Evolutionary conservation across 2,113 vertebrate species (phyloP).

Genomic region (Cyprinus carpio): DNA sequence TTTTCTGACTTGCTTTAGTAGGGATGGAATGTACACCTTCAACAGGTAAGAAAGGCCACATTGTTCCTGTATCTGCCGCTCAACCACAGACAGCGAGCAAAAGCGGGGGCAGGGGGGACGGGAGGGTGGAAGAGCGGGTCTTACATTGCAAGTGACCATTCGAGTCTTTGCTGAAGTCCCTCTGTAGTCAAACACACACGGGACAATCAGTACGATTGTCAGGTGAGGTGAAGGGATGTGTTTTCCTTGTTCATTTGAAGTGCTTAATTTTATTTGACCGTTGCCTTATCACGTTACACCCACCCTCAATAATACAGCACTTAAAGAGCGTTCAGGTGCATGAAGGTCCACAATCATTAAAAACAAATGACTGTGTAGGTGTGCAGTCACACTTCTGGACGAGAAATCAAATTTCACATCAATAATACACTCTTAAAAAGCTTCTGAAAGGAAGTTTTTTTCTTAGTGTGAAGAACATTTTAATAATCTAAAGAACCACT

Average conservation of each 20-base stretch:
- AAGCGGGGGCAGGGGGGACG: slow-evolving; percentile 52
- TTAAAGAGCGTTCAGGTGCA: slow-evolving; percentile 51
- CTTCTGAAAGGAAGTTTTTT: too few relatives aligned
- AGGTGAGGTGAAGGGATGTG: not conserved
- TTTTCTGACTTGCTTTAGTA: slow-evolving; percentile 73
- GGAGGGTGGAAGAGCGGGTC: slow-evolving; percentile 74
- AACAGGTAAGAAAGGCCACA: slow-evolving; percentile 82
- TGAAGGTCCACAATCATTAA: slow-evolving; percentile 42
- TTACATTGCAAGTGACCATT: slow-evolving; percentile 80
- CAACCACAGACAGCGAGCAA: slow-evolving; percentile 68
- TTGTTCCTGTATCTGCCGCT: slow-evolving; percentile 79
- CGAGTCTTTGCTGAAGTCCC: slow-evolving; percentile 63
- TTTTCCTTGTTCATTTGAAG: slow-evolving; percentile 30
- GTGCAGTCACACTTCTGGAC: too few relatives aligned
- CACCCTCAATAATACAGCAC: slow-evolving; percentile 49
- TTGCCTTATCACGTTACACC: slow-evolving; percentile 50
- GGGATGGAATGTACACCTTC: slow-evolving; percentile 80
- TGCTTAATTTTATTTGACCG: slow-evolving; percentile 51
- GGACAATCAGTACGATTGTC: slow-evolving; percentile 27
- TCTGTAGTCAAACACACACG: slow-evolving; percentile 10
- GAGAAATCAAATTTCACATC: not conserved
- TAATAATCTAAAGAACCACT: too few relatives aligned
- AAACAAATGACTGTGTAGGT: too few relatives aligned
- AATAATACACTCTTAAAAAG: too few relatives aligned
- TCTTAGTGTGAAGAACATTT: too few relatives aligned